A percentile compares a stretch with the other conserved stretches of the same genome.
Conservation (phyloP, 2,113 vertebrate genomes). For the Nothobranchius kuhntae region DNA sequence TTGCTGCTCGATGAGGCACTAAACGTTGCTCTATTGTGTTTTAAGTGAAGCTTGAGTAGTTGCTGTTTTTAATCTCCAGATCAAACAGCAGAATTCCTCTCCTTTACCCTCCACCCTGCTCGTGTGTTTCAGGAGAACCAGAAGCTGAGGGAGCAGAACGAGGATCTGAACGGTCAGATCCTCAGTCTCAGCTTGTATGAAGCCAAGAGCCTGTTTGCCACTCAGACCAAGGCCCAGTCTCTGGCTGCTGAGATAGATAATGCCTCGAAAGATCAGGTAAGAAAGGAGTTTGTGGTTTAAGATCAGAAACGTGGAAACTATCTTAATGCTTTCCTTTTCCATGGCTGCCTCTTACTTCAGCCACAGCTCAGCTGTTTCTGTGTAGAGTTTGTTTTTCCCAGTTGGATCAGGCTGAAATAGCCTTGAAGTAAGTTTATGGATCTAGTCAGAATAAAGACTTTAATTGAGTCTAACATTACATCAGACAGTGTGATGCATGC, state of each 20-base stretch:
- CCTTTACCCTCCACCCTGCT: not conserved
- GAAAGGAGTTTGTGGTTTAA: not conserved
- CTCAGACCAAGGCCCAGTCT: constrained; percentile 96
- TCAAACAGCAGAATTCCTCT: not conserved
- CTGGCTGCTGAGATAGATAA: constrained; percentile 96
- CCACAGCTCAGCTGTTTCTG: too few relatives aligned
- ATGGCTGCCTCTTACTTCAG: too few relatives aligned
- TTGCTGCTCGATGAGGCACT: constrained; percentile 38
- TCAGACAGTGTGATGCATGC: too few relatives aligned
- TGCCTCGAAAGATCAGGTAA: constrained; percentile 94
- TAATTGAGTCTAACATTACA: too few relatives aligned
- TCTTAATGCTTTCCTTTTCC: too few relatives aligned
- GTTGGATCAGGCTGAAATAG: too few relatives aligned
- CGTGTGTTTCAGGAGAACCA: constrained; percentile 87
- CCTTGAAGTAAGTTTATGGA: too few relatives aligned
- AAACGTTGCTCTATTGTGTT: constrained; percentile 12
- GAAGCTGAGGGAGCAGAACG: constrained; percentile 94
- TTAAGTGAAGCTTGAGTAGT: constrained; percentile 55
- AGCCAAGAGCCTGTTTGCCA: constrained; percentile 95
- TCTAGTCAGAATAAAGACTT: too few relatives aligned
- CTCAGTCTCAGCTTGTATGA: constrained; percentile 95
- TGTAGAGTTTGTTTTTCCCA: too few relatives aligned
- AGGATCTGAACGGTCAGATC: constrained; percentile 95
- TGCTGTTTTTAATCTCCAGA: too few relatives aligned
- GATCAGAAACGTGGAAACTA: too few relatives aligned